Evolutionary conservation across 2,113 vertebrate species (phyloP), one percentile per base, ranked within the genome.

Genomic region (Pungitius pungitius): DNA sequence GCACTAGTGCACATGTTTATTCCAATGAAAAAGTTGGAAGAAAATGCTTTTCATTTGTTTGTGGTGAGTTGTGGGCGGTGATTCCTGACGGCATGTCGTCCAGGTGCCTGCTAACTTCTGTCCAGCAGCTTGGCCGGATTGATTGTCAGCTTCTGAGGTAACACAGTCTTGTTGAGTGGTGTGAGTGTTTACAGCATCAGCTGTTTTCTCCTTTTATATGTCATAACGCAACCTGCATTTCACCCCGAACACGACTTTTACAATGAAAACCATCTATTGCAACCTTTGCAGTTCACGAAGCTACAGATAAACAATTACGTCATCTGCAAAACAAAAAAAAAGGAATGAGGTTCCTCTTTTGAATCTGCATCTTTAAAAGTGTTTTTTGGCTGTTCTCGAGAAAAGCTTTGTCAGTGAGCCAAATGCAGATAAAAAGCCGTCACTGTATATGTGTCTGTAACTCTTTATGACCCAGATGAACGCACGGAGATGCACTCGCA

Each of bases 271-370:
- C 33, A 10, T 30, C 22, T 11, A 37, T 47, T 39, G 18, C n/a
- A 20, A 47, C 45, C 57, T 64, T 65, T n/a, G 26, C 24, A 49
- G 63, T 72, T 69, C 4, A 24, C 33, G 47, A 37, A 62, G 61
- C 63, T 20, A 43, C 20, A 26, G 40, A 49, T 64, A 69, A 73
- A 77, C 68, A 74, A 42, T 76, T 55, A 81, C 57, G 22, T 83
- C 74, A 86, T 47, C 24, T 57, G 55, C 26, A 47, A 30, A 59
- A 8, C 6, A 30, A 1, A 35, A 59, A 8, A 8, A 30, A 1
- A 35, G 14, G 33, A 39, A 13, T 37, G 4, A 12, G 2, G 0
- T 45, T 43, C 11, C 37, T 20, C 18, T 56, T 49, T 15, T 54
- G 43, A 17, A 22, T 49, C 40, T 27, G 52, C 17, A 22, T 49